Percentiles rank a stretch among this genome's conserved stretches.
phyloP scores from a whole-genome alignment of 1,140 invertebrate species.

The Neotoxoptera formosana region DNA sequence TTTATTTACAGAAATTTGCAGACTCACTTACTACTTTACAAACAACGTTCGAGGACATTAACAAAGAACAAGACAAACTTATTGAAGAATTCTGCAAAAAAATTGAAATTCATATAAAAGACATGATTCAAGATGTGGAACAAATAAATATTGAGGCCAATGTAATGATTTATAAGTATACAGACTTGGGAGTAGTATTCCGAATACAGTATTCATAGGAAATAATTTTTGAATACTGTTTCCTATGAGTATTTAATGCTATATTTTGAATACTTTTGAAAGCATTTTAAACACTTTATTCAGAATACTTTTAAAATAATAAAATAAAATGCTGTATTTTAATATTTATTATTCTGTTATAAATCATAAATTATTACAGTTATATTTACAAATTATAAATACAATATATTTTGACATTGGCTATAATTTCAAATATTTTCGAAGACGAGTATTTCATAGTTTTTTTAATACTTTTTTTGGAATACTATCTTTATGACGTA shows the following conservation, averaged over 20 bases:
- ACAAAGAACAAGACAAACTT: constrained; percentile 36
- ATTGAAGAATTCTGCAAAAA: constrained; percentile 30
- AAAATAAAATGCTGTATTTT: background rate
- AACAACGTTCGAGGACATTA: background rate
- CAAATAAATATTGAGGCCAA: constrained; percentile 3
- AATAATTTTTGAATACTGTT: background rate
- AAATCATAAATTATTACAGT: background rate
- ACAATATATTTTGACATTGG: background rate
- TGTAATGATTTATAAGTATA: constrained; percentile 3
- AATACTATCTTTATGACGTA: background rate
- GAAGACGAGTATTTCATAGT: background rate
- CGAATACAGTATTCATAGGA: background rate
- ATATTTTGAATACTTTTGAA: background rate
- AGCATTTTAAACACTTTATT: background rate
- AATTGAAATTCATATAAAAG: constrained; percentile 23
- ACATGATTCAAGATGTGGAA: background rate
- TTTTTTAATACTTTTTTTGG: background rate
- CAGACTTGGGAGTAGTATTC: background rate
- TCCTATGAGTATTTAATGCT: no score
- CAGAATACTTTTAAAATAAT: background rate
- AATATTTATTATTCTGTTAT: background rate
- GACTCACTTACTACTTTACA: background rate
- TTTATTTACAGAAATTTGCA: constrained; percentile 27
- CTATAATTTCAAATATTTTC: no score
- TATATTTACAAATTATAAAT: background rate